Conservation (phyloP, 1,140 invertebrate species). For the Arion vulgaris region DNA sequence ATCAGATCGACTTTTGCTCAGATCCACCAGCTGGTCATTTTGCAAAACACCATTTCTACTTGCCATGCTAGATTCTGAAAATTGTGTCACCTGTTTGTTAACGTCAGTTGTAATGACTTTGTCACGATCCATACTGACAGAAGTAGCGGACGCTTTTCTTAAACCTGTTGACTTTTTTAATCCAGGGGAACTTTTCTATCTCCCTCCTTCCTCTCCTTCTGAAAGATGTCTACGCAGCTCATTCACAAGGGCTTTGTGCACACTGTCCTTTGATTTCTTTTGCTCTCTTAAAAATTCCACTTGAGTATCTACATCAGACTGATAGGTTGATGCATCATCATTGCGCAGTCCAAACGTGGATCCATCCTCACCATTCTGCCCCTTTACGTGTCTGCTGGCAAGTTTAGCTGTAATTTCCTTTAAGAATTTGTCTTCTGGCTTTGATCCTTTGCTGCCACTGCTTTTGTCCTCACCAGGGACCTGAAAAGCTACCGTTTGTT, state of each 20-base stretch:
- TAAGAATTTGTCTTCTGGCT: constrained; percentile 32
- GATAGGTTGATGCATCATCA: constrained; percentile 12
- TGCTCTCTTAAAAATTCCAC: constrained; percentile 25
- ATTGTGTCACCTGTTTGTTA: background rate
- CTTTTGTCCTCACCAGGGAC: background rate
- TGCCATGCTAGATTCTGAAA: background rate
- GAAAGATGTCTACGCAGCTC: constrained; percentile 36
- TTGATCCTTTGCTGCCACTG: background rate
- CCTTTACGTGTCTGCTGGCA: constrained; percentile 21
- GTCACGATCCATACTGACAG: background rate
- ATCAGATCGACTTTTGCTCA: background rate
- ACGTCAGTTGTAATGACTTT: background rate
- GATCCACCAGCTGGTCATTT: background rate
- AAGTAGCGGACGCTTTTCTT: background rate
- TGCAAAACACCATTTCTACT: background rate
- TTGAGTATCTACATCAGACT: constrained; percentile 22
- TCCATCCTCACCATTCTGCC: constrained; percentile 13
- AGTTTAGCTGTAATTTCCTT: constrained; percentile 38
- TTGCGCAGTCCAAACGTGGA: background rate
- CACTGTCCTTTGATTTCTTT: constrained; percentile 23
- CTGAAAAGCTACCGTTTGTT: constrained; percentile 9
- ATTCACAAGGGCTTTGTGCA: constrained; percentile 36
- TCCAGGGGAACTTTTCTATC: constrained; percentile 2
- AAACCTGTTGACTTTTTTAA: constrained; percentile 2
- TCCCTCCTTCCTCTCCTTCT: constrained; percentile 22